A percentile compares a stretch with the other conserved stretches of the same genome.
Conservation (phyloP, 2,113 vertebrate species). For the Pagrus major region DNA sequence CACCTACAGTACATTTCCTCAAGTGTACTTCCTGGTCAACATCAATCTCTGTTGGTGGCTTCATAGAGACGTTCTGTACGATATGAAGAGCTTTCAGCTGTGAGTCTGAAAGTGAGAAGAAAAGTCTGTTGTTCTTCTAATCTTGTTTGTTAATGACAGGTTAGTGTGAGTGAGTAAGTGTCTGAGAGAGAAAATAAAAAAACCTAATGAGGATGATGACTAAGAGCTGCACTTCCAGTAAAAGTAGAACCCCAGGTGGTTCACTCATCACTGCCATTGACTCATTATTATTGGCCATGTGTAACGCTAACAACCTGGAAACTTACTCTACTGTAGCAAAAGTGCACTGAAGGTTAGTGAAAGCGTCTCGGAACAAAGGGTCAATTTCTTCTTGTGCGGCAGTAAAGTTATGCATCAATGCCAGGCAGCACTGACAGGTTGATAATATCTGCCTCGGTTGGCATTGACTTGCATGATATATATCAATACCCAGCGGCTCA, state of each 20-base stretch:
- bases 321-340: neutral
- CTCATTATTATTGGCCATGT: neutral
- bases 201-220: neutral
- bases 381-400: slow-evolving; percentile 1
- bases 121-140: neutral
- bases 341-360: too few species aligned
- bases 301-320: neutral
- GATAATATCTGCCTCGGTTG: slow-evolving; percentile 49
- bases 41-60: neutral
- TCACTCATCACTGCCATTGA: neutral
- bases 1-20: too few species aligned
- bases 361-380: neutral
- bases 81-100: neutral
- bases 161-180: neutral
- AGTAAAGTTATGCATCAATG: slow-evolving; percentile 3
- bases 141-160: neutral
- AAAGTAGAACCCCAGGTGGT: neutral
- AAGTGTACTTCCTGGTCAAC: neutral
- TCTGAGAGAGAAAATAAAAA: neutral
- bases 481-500: slow-evolving; percentile 61
- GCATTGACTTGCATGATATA: slow-evolving; percentile 47
- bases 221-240: neutral
- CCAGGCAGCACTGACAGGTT: slow-evolving; percentile 17
- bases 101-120: neutral
- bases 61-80: neutral